Conservation (phyloP, 2,888 invertebrate genomes). For the Drosophila longiperda region DNA sequence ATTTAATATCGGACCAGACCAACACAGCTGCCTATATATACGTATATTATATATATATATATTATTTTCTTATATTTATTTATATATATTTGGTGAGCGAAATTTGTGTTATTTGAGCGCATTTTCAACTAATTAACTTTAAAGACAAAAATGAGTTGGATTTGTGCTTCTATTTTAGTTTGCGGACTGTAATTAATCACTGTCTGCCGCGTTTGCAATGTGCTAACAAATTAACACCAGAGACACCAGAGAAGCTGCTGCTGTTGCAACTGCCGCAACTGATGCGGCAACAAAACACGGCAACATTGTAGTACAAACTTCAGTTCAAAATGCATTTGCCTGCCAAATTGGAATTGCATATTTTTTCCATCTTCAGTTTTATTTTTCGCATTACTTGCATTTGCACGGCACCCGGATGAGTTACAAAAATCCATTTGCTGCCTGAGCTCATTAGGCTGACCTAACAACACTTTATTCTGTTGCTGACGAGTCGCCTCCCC, state of each 20-base stretch:
- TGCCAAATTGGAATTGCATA: conserved; percentile 66
- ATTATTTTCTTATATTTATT: neutral
- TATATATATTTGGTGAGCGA: conserved; percentile 11
- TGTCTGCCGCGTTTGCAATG: conserved; percentile 71
- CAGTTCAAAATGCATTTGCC: conserved; percentile 66
- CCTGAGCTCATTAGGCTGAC: conserved; percentile 70
- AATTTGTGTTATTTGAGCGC: conserved; percentile 46
- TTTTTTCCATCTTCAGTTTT: conserved; percentile 47
- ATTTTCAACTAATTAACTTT: conserved; percentile 75
- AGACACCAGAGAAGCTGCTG: conserved; percentile 17
- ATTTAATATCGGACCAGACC: neutral
- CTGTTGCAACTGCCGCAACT: conserved; percentile 7
- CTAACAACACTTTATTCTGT: conserved; percentile 21
- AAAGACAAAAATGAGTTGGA: conserved; percentile 57
- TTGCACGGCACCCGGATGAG: conserved; percentile 63
- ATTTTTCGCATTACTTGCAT: conserved; percentile 43
- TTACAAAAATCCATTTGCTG: conserved; percentile 77
- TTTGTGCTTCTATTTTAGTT: conserved; percentile 50
- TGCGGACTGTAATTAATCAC: conserved; percentile 73
- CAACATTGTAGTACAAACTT: conserved; percentile 62
- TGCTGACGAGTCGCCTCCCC: conserved; percentile 25
- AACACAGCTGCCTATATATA: conserved; percentile 7
- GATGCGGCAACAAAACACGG: conserved; percentile 70
- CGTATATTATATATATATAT: conserved; percentile 14
- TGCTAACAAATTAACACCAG: conserved; percentile 79